Evolutionary conservation across 2,888 invertebrate species (phyloP).

Genomic region (Archips crataeganus): DNA sequence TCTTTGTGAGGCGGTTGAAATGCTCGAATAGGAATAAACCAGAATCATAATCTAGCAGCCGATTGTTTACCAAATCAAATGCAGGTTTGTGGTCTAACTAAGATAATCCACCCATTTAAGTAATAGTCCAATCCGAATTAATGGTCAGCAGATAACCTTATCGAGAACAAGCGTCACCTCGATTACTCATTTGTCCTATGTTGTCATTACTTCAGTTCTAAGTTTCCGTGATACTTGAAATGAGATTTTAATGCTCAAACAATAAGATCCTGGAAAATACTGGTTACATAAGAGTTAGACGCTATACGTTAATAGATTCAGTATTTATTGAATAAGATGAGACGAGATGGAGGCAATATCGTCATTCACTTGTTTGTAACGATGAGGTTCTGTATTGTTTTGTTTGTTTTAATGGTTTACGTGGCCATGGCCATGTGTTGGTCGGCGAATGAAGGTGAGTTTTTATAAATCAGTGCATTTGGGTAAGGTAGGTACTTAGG

Average conservation of each 20-base stretch:
- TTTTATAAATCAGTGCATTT: not conserved
- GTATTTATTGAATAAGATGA: slow-evolving; percentile 16
- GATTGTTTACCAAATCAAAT: not conserved
- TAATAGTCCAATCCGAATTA: not conserved
- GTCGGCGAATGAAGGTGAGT: slow-evolving; percentile 2
- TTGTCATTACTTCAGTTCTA: not conserved
- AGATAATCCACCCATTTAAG: not conserved
- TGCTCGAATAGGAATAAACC: too few species aligned
- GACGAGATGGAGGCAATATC: not conserved
- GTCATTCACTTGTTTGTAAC: slow-evolving; percentile 15
- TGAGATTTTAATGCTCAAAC: not conserved
- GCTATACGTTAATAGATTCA: not conserved
- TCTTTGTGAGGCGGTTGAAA: too few species aligned
- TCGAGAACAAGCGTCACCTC: slow-evolving; percentile 12
- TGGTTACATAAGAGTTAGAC: not conserved
- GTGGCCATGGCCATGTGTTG: not conserved
- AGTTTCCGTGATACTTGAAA: not conserved
- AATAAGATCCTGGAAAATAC: not conserved
- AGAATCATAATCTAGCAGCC: too few species aligned
- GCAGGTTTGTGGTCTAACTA: not conserved
- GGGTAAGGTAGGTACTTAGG: not conserved
- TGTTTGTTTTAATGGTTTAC: not conserved
- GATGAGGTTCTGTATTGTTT: slow-evolving; percentile 13
- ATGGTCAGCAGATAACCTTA: not conserved
- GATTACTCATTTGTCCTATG: slow-evolving; percentile 2